Conservation (phyloP, 2,888 invertebrate genomes). For the Patella caerulea region DNA sequence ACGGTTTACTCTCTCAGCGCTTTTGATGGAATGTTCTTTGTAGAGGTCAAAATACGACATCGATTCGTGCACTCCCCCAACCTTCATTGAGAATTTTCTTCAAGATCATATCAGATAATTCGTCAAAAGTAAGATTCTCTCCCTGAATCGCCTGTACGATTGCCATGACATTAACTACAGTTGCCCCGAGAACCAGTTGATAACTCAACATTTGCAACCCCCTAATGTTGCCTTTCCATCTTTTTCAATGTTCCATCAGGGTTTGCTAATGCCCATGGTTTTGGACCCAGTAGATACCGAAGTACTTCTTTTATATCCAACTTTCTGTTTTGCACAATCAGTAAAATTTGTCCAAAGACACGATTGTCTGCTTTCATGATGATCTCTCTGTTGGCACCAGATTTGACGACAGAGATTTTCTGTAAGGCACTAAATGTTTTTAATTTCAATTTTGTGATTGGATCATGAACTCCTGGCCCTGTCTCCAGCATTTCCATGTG, state of each 20-base stretch:
- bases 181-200: not conserved
- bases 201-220: slow-evolving; percentile 17
- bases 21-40: slow-evolving; percentile 22
- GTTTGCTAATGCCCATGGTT: slow-evolving; percentile 32
- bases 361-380: slow-evolving; percentile 20
- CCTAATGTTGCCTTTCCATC: slow-evolving; percentile 26
- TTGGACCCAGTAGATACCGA: slow-evolving; percentile 18
- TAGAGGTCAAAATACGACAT: slow-evolving; percentile 29
- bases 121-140: slow-evolving; percentile 21
- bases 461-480: slow-evolving; percentile 34
- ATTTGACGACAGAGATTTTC: not conserved
- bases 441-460: slow-evolving; percentile 35
- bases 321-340: slow-evolving; percentile 24
- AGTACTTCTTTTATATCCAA: slow-evolving; percentile 26
- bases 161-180: slow-evolving; percentile 25
- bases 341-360: slow-evolving; percentile 26
- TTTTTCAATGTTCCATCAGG: slow-evolving; percentile 27
- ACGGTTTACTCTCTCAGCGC: slow-evolving; percentile 14
- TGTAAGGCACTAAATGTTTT: slow-evolving; percentile 28
- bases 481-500: slow-evolving; percentile 31
- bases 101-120: slow-evolving; percentile 20
- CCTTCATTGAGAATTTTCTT: slow-evolving; percentile 1
- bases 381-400: not conserved
- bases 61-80: slow-evolving; percentile 18
- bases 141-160: slow-evolving; percentile 23